Evolutionary conservation across 2,888 invertebrate species (phyloP).

Genomic region (Dolichopus griseipennis): DNA sequence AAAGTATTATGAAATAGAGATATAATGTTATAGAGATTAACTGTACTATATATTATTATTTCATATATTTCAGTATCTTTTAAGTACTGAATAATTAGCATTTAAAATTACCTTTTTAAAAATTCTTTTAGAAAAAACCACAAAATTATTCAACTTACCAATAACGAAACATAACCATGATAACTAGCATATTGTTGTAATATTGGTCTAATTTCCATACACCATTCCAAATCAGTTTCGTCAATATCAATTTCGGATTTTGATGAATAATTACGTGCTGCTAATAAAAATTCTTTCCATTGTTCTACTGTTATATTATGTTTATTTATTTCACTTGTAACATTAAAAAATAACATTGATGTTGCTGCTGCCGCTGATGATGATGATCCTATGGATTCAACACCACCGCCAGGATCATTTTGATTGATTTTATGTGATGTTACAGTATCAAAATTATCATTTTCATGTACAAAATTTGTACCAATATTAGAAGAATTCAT

Average conservation of each 20-base stretch:
- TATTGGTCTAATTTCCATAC: not conserved
- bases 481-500: not conserved
- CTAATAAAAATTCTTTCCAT: not conserved
- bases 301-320: not conserved
- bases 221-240: not conserved
- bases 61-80: too few relatives aligned
- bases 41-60: too few relatives aligned
- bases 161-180: constrained; percentile 75
- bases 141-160: too few relatives aligned
- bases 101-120: too few relatives aligned
- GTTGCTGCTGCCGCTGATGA: too few relatives aligned
- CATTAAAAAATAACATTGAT: not conserved
- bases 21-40: too few relatives aligned
- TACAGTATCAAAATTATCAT: not conserved
- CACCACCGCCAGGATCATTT: not conserved
- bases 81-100: too few relatives aligned
- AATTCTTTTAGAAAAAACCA: too few relatives aligned
- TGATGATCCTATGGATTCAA: too few relatives aligned
- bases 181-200: constrained; percentile 32
- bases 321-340: not conserved
- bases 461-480: not conserved
- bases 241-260: not conserved
- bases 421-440: not conserved
- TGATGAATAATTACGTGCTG: not conserved
- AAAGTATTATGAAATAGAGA: too few relatives aligned